Conservation (phyloP, 2,888 invertebrate genomes). For the Mechanitis messenoides region DNA sequence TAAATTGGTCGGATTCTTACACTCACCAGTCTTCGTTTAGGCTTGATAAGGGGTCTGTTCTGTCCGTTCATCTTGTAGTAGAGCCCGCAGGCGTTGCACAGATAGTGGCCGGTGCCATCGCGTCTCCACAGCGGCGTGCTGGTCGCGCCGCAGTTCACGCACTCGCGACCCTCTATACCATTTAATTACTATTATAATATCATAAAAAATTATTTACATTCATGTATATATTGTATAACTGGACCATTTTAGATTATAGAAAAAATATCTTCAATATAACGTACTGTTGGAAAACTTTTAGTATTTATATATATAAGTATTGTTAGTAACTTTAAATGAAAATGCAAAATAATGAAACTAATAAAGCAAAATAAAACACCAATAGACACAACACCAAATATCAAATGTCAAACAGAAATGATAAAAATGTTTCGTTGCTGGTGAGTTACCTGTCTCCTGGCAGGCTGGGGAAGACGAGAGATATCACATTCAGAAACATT, state of each 20-base stretch:
- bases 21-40: slow-evolving; percentile 99
- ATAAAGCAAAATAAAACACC: slow-evolving; percentile 28
- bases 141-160: slow-evolving; percentile 99
- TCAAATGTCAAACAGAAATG: slow-evolving; percentile 20
- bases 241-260: neutral
- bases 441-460: slow-evolving; percentile 74
- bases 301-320: neutral
- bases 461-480: slow-evolving; percentile 76
- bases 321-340: neutral
- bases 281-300: too few species aligned
- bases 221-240: too few species aligned
- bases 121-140: slow-evolving; percentile 98
- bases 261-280: too few species aligned
- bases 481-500: slow-evolving; percentile 76
- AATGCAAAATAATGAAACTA: slow-evolving; percentile 2
- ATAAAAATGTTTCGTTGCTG: slow-evolving; percentile 9
- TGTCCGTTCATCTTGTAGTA: slow-evolving; percentile 99
- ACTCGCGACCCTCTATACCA: slow-evolving; percentile 92
- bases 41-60: slow-evolving; percentile 98
- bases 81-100: slow-evolving; percentile 99
- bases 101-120: slow-evolving; percentile 98
- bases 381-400: slow-evolving; percentile 25
- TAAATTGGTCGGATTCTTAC: slow-evolving; percentile 77
- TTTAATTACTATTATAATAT: slow-evolving; percentile 10
- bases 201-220: neutral